A percentile compares a stretch with the other conserved stretches of the same genome.
Evolutionary conservation across 2,113 vertebrate genomes (phyloP).

Genomic region (Pseudorasbora parva): DNA sequence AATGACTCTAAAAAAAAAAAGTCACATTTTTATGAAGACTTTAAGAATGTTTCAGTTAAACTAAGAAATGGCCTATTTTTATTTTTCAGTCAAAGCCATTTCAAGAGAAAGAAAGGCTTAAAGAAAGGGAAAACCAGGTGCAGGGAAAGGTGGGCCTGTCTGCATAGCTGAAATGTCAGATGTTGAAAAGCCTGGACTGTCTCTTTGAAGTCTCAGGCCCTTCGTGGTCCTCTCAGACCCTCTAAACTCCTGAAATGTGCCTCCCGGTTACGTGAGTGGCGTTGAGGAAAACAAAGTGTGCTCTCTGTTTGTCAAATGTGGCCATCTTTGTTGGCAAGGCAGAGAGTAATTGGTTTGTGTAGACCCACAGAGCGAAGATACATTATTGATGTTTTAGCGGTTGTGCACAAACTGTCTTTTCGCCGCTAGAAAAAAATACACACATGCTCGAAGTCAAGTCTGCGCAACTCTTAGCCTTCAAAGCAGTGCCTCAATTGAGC

Average conservation of each 20-base stretch:
- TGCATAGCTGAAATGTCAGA: conserved; percentile 74
- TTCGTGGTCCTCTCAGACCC: conserved; percentile 70
- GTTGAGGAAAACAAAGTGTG: conserved; percentile 51
- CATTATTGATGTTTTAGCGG: conserved; percentile 79
- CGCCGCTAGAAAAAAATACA: conserved; percentile 62
- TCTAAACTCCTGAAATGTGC: conserved; percentile 68
- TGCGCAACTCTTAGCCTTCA: conserved; percentile 55
- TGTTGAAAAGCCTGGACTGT: conserved; percentile 70
- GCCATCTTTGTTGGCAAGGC: conserved; percentile 76
- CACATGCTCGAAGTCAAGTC: conserved; percentile 46
- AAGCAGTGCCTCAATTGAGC: conserved; percentile 48
- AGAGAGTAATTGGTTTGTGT: conserved; percentile 82
- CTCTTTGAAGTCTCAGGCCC: conserved; percentile 76
- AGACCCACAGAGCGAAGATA: conserved; percentile 74
- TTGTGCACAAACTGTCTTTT: conserved; percentile 73
- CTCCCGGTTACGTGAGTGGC: conserved; percentile 67
- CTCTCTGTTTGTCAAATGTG: conserved; percentile 78
- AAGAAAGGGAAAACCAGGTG: conserved; percentile 37
- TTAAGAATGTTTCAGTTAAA: neutral
- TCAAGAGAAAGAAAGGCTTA: conserved; percentile 24
- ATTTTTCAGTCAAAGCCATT: conserved; percentile 1
- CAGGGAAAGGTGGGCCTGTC: conserved; percentile 74
- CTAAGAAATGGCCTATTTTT: neutral
- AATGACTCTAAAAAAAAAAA: neutral
- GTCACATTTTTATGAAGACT: neutral